phyloP scores from a whole-genome alignment of 2,797 vertebrate species.

The Myripristis jacobus region DNA sequence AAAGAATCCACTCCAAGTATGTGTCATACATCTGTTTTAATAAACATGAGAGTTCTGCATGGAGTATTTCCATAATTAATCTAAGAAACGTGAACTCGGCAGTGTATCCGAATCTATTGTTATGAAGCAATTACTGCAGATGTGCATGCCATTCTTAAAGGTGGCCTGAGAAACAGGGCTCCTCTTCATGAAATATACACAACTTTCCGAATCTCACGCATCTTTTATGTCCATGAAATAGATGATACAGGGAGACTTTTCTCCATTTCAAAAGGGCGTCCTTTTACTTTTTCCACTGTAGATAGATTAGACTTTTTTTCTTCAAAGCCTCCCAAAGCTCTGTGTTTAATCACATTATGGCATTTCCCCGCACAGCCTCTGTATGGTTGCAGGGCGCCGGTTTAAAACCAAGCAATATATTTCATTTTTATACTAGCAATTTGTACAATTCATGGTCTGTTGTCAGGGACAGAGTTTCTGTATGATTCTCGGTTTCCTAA shows the following conservation, averaged over 20 bases:
- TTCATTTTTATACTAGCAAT: slow-evolving; percentile 67
- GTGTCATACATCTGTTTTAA: slow-evolving; percentile 81
- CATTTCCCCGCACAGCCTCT: slow-evolving; percentile 60
- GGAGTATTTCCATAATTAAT: slow-evolving; percentile 80
- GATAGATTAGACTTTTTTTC: slow-evolving; percentile 68
- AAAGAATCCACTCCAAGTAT: slow-evolving; percentile 67
- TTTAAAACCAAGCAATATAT: slow-evolving; percentile 65
- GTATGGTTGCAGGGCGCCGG: slow-evolving; percentile 71
- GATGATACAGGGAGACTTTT: slow-evolving; percentile 50
- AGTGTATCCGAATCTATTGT: slow-evolving; percentile 75
- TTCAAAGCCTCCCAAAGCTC: slow-evolving; percentile 75
- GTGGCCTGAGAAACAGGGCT: slow-evolving; percentile 48
- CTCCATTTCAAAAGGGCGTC: slow-evolving; percentile 70
- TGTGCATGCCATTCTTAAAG: slow-evolving; percentile 56
- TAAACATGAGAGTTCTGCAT: slow-evolving; percentile 76
- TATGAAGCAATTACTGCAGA: slow-evolving; percentile 77
- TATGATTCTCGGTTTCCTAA: slow-evolving; percentile 53
- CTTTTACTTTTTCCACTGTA: slow-evolving; percentile 66
- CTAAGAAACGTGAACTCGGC: slow-evolving; percentile 78
- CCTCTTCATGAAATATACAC: slow-evolving; percentile 38
- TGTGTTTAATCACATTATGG: slow-evolving; percentile 81
- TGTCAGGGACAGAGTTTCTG: slow-evolving; percentile 54
- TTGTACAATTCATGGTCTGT: slow-evolving; percentile 71
- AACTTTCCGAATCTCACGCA: slow-evolving; percentile 53
- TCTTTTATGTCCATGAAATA: slow-evolving; percentile 69